These are phyloP conservation scores for Marcusenius ussheri DNA, from an alignment of 2,113 vertebrate genomes.

Conservation along the genomic window DNA sequence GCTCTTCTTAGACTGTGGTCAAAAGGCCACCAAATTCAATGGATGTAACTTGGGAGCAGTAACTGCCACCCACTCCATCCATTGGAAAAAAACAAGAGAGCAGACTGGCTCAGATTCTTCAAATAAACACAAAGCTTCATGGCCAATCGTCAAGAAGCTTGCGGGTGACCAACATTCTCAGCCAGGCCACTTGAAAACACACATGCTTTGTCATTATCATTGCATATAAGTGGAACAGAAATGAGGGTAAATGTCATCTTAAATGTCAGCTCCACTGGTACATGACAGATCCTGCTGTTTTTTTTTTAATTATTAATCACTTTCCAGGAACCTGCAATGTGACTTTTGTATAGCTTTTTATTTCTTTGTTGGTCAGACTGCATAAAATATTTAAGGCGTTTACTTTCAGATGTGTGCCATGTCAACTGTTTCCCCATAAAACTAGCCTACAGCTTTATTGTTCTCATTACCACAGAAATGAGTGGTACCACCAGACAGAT, in stretches of 20 bases:
- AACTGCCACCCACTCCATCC: not conserved
- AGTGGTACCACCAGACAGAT: not conserved
- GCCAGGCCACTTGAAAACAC: not conserved
- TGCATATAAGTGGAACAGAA: not conserved
- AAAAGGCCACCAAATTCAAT: not conserved
- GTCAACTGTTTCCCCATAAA: slow-evolving; percentile 1
- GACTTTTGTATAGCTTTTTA: slow-evolving; percentile 11
- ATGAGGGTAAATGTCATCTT: not conserved
- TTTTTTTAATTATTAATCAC: slow-evolving; percentile 9
- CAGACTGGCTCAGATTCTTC: not conserved
- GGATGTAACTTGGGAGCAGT: not conserved
- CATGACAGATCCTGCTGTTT: not conserved
- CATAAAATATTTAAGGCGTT: slow-evolving; percentile 13
- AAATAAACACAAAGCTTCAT: slow-evolving; percentile 1
- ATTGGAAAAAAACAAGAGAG: not conserved
- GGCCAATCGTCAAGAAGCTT: not conserved
- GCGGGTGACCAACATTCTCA: not conserved
- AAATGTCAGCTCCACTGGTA: not conserved
- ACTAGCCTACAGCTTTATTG: not conserved
- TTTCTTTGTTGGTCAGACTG: not conserved
- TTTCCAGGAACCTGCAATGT: not conserved
- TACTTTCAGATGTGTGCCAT: not conserved
- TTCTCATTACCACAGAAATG: not conserved
- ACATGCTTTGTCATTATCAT: not conserved
- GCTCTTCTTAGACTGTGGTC: not conserved